Evolutionary conservation across 2,113 vertebrate species (phyloP), one percentile per base, ranked within the genome.

Genomic region (Oxyruncus cristatus): DNA sequence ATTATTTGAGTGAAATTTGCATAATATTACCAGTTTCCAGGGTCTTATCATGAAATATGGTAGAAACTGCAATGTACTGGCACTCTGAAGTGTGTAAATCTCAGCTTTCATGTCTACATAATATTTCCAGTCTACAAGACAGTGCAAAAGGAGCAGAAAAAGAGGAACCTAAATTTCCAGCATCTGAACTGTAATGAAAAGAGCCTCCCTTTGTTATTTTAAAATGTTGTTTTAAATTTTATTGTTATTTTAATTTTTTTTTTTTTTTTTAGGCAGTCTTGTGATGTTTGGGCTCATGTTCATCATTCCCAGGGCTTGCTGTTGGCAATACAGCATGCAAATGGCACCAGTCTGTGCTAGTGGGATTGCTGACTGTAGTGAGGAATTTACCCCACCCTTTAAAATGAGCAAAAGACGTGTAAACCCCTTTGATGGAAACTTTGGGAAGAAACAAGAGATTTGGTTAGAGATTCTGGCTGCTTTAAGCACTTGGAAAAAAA

Each of bases 211-310:
- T 93, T 80, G 26, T 82, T 90, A 80, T 89, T 94, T 62, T 83
- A 62, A 94, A 94, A 79, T 49, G 26, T 79, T 78, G 72, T 89
- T 94, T 94, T 77, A 35, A 93, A 75, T 52, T 44, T 89, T 91
- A 89, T 75, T 91, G 49, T 89, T 75, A 44, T 70, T 89, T 87
- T 81, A 6, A 53, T 24, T 49, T 49, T 49, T 74, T 70, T 79
- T 59, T 50, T 24, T 49, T 49, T 49, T 74, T 70, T 79, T 59
- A 78, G 53, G 30, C 35, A 2, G 42, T 62, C 71, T 63, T 84
- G 33, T 92, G 85, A 50, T 80, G 63, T 79, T 93, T 73, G 46
- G 42, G 74, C 35, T 67, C 58, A 58, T 33, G 27, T 49, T 93
- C 67, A 46, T 44, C 62, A 44, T 41, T 74, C 50, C 79, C 26